These are phyloP conservation scores for Alcedo quadribrachys DNA, from an alignment of 2,797 vertebrate genomes.

Conservation along the genomic window DNA sequence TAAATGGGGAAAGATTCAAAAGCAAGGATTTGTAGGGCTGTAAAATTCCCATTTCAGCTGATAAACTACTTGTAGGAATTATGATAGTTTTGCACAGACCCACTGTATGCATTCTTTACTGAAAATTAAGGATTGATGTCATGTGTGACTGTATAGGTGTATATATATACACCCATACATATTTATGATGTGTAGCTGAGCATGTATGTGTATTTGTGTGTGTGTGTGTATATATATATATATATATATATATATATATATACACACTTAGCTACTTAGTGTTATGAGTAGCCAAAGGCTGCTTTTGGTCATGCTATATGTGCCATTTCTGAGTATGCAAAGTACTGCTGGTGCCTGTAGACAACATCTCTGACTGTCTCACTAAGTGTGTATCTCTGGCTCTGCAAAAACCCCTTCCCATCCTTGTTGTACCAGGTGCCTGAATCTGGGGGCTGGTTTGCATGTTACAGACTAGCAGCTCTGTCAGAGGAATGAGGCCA, in stretches of 20 bases:
- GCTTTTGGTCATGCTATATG: neutral
- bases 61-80: neutral
- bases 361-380: neutral
- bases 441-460: neutral
- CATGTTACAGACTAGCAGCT: neutral
- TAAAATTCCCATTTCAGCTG: neutral
- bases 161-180: rapidly evolving
- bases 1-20: neutral
- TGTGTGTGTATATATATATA: neutral
- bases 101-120: neutral
- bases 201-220: neutral
- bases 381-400: rapidly evolving
- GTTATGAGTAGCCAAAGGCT: neutral
- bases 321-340: neutral
- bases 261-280: neutral
- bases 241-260: neutral
- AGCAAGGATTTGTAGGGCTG: neutral
- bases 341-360: neutral
- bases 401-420: neutral
- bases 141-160: neutral
- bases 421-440: neutral
- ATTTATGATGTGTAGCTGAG: neutral
- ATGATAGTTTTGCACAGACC: neutral
- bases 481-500: neutral
- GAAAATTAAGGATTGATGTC: neutral